These are phyloP conservation scores for Leptoteleia sp. DNA, from an alignment of 1,140 invertebrate species.

Conservation along the genomic window DNA sequence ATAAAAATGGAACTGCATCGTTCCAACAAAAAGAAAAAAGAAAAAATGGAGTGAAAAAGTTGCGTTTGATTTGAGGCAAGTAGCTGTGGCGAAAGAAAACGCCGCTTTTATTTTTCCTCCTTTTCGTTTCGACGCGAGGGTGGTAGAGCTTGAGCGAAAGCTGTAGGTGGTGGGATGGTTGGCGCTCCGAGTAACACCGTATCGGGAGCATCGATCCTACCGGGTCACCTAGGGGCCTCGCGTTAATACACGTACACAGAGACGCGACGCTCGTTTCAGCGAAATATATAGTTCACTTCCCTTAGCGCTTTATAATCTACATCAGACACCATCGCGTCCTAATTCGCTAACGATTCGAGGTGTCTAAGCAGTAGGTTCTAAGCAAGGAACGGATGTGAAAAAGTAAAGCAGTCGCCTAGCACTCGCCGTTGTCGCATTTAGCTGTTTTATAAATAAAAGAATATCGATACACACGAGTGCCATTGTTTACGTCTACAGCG, in stretches of 20 bases:
- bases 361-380: conserved; percentile 21
- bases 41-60: conserved; percentile 18
- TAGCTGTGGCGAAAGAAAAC: conserved; percentile 14
- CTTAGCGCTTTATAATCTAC: conserved; percentile 60
- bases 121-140: conserved; percentile 29
- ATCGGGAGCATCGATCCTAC: conserved; percentile 79
- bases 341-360: conserved; percentile 71
- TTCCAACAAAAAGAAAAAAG: too few species aligned
- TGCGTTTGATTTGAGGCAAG: conserved; percentile 35
- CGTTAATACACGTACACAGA: conserved; percentile 50
- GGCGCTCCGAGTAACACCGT: conserved; percentile 60
- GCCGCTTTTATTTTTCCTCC: conserved; percentile 2
- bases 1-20: conserved; percentile 14
- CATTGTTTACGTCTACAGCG: background rate
- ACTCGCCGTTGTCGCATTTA: background rate
- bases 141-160: conserved; percentile 33
- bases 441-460: conserved; percentile 51
- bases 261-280: conserved; percentile 41
- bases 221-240: conserved; percentile 73
- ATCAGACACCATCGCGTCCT: conserved; percentile 65
- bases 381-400: conserved; percentile 25
- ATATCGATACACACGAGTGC: conserved; percentile 6
- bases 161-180: conserved; percentile 54
- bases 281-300: conserved; percentile 60
- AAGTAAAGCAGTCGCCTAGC: conserved; percentile 17